Evolutionary conservation across 2,113 vertebrate genomes (phyloP).

Genomic region (Hypomesus transpacificus): DNA sequence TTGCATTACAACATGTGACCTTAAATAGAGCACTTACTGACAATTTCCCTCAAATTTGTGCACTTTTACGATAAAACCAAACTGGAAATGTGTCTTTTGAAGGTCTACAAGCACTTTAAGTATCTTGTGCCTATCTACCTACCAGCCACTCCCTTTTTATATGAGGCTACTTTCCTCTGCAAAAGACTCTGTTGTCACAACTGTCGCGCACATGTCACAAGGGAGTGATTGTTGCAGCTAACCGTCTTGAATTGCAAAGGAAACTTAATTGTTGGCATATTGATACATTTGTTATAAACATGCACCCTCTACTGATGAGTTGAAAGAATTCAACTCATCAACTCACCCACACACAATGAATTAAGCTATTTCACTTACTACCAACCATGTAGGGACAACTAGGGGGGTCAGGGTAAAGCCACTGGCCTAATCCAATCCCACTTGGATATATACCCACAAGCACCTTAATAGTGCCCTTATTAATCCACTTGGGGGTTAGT

Average conservation of each 20-base stretch:
- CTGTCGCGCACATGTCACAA: slow-evolving; percentile 29
- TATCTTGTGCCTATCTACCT: background rate
- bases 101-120: background rate
- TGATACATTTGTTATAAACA: background rate
- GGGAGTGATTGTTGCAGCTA: background rate
- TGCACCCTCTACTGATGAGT: background rate
- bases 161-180: background rate
- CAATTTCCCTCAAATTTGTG: background rate
- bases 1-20: no score
- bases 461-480: slow-evolving; percentile 21
- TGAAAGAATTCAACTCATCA: no score
- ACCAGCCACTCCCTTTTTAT: background rate
- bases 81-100: background rate
- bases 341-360: slow-evolving; percentile 21
- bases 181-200: background rate
- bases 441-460: slow-evolving; percentile 6
- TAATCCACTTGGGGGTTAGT: slow-evolving; percentile 11
- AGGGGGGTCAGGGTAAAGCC: background rate
- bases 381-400: background rate
- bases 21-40: background rate
- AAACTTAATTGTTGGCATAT: background rate
- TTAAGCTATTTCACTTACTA: background rate
- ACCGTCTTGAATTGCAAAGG: background rate
- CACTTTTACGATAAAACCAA: background rate
- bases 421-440: slow-evolving; percentile 21